phyloP scores from a whole-genome alignment of 2,797 vertebrate genomes.

The Chelmon rostratus region DNA sequence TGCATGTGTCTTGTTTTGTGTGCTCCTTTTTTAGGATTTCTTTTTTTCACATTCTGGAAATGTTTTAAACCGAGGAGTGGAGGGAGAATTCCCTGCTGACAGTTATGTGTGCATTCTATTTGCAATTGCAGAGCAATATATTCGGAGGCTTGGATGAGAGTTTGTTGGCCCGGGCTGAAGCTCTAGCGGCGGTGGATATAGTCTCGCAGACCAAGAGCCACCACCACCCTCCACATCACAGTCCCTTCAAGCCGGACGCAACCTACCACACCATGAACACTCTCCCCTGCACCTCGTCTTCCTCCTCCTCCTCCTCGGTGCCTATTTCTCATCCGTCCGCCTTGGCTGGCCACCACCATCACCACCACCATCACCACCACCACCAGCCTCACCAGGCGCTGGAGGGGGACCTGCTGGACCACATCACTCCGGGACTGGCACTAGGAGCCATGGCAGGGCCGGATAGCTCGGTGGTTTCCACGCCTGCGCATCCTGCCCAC shows the following conservation, averaged over 20 bases:
- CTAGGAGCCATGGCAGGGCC: constrained; percentile 95
- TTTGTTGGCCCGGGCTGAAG: constrained; percentile 99
- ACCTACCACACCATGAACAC: constrained; percentile 99
- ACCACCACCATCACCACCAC: constrained; percentile 95
- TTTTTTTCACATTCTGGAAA: constrained; percentile 90
- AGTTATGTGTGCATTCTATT: constrained; percentile 99
- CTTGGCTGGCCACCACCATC: constrained; percentile 92
- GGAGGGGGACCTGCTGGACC: constrained; percentile 97
- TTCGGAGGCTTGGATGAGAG: constrained; percentile 99
- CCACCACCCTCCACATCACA: constrained; percentile 97
- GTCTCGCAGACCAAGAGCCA: constrained; percentile 98
- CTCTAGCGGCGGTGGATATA: constrained; percentile 99
- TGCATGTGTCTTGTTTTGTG: constrained; percentile 91
- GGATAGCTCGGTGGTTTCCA: constrained; percentile 96
- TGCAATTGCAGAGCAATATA: constrained; percentile 99
- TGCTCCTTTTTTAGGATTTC: constrained; percentile 83
- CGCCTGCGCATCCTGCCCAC: constrained; percentile 94
- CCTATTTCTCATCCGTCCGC: constrained; percentile 94
- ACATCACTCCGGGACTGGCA: constrained; percentile 95
- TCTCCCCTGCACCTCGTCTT: constrained; percentile 95
- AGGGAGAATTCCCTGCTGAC: constrained; percentile 93
- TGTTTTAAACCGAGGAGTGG: constrained; percentile 92
- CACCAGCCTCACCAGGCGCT: constrained; percentile 97
- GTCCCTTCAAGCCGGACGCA: constrained; percentile 99
- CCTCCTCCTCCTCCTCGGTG: constrained; percentile 92